Conservation (phyloP, 2,113 vertebrate genomes). For the Asarcornis scutulata region DNA sequence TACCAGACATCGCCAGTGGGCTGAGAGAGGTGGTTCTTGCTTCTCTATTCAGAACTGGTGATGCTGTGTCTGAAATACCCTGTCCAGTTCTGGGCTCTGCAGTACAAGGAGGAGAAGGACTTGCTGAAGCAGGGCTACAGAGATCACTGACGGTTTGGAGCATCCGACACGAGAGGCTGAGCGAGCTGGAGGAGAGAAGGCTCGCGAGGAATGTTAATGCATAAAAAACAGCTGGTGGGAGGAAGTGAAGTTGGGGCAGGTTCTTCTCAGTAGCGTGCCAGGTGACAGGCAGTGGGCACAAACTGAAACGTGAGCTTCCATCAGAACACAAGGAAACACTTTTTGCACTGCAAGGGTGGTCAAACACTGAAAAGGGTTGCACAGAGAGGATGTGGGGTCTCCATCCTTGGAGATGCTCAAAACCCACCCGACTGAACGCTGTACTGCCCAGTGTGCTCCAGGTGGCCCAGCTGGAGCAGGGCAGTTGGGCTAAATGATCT, state of each 20-base stretch:
- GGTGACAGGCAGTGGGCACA: not conserved
- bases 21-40: not conserved
- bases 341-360: too few relatives aligned
- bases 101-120: too few relatives aligned
- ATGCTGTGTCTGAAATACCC: not conserved
- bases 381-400: not conserved
- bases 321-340: too few relatives aligned
- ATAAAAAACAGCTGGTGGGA: not conserved
- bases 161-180: not conserved
- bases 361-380: too few relatives aligned
- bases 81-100: not conserved
- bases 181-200: not conserved
- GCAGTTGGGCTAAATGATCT: not conserved
- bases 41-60: not conserved
- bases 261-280: not conserved
- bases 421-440: rapidly evolving
- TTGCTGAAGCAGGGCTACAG: not conserved
- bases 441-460: not conserved
- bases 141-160: not conserved
- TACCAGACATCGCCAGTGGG: rapidly evolving
- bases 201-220: not conserved
- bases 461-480: not conserved
- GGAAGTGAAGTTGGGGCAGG: not conserved
- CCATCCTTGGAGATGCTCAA: not conserved
- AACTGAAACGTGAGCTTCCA: not conserved